Base-by-base conservation (phyloP, 2,797 vertebrate genomes). In the Sebastes aleutianus region DNA sequence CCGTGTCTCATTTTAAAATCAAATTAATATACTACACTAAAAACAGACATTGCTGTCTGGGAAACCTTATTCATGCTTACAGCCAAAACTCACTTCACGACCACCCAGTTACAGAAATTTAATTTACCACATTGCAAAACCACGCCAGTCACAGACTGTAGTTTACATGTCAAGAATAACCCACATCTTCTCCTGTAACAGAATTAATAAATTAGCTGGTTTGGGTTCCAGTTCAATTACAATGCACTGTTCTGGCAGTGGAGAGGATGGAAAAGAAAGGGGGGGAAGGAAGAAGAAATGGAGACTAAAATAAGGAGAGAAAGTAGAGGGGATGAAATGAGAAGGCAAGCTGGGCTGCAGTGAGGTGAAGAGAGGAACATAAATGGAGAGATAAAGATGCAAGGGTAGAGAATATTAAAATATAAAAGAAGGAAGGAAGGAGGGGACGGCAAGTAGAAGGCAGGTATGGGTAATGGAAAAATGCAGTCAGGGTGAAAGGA, bases 41-140 rank as follows among this genome's bases (percentile, higher is more conserved):
- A 72, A 76, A 67, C 56, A 81, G n/a, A 65, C 32, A 1, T 5
- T 4, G 16, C 20, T n/a, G 7, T 26, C 43, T 72, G 78, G 72
- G 66, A 74, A 81, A 58, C 6, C 32, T 3, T 39, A 2, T 39
- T 9, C 27, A 8, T 14, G 26, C 16, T 11, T 62, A 8, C 31
- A 69, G 65, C 22, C 47, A 64, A 69, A 56, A 59, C 64, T 78
- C 81, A 62, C 74, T 78, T 39, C 26, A 1, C 57, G 84, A 79
- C 86, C 82, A 82, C 86, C 84, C 82, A 81, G 69, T 14, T 10
- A 29, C 36, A 76, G 56, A 80, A 71, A 83, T 58, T 10, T 27
- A 83, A 61, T 71, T 61, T 24, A 61, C 84, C 78, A 8, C 79
- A 56, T 16, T 11, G 58, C n/a, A 53, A 71, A 85, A 80, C 75